Evolutionary conservation across 2,888 invertebrate genomes (phyloP).

Genomic region (Xylota sylvarum): DNA sequence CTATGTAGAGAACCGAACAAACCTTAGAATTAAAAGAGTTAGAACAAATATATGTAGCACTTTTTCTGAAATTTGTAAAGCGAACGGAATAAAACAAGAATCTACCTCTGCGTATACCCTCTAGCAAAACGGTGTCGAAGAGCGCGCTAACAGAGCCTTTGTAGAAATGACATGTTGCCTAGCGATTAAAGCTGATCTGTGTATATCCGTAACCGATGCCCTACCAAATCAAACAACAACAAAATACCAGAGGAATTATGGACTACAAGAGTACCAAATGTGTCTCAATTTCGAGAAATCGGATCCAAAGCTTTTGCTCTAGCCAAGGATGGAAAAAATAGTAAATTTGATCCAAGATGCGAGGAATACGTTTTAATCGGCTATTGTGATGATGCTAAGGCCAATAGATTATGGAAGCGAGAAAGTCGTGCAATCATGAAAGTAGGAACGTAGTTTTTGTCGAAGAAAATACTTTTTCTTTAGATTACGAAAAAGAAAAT

Average conservation of each 20-base stretch:
- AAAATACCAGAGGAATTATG: no score
- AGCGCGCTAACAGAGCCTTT: slow-evolving; percentile 23
- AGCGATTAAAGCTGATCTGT: slow-evolving; percentile 4
- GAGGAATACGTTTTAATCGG: slow-evolving; percentile 45
- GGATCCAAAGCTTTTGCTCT: not conserved
- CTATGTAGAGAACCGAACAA: slow-evolving; percentile 2
- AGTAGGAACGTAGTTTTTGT: slow-evolving; percentile 46
- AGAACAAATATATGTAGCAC: slow-evolving; percentile 5
- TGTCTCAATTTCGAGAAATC: not conserved
- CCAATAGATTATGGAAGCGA: slow-evolving; percentile 50
- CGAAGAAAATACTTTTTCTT: not conserved
- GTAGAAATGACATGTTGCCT: slow-evolving; percentile 25
- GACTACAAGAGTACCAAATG: no score
- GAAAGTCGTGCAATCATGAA: slow-evolving; percentile 2
- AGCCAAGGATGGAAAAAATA: not conserved
- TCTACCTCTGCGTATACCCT: not conserved
- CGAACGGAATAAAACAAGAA: not conserved
- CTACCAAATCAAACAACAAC: no score
- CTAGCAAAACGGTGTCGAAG: slow-evolving; percentile 27
- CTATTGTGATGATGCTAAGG: slow-evolving; percentile 48
- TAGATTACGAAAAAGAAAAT: not conserved
- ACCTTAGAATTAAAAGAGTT: slow-evolving; percentile 3
- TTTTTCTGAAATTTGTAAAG: slow-evolving; percentile 1
- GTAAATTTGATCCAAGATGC: slow-evolving; percentile 16
- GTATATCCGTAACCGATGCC: no score